These are phyloP conservation scores for Cinara cedri DNA, from an alignment of 2,888 invertebrate species.

Conservation along the genomic window DNA sequence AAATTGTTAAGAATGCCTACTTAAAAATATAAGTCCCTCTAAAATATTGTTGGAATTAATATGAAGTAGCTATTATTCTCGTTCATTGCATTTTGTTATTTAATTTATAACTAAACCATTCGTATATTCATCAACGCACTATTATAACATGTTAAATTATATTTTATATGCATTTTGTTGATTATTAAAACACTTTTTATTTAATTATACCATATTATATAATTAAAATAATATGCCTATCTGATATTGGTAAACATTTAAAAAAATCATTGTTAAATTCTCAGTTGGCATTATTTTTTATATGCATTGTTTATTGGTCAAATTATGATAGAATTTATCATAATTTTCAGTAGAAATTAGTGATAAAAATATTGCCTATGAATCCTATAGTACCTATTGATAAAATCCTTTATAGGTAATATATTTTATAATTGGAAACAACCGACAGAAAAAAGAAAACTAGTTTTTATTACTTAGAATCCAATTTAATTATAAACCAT, in stretches of 20 bases:
- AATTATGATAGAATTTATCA: neutral
- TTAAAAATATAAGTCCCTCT: neutral
- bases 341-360: neutral
- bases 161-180: slow-evolving; percentile 1
- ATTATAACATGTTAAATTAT: neutral
- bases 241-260: neutral
- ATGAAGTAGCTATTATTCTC: slow-evolving; percentile 22
- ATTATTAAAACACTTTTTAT: slow-evolving; percentile 22
- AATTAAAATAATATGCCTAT: slow-evolving; percentile 1
- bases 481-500: no score
- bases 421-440: no score
- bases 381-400: no score
- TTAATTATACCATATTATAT: neutral
- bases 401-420: no score
- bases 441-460: no score
- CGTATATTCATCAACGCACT: slow-evolving; percentile 18
- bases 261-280: neutral
- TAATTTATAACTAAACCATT: slow-evolving; percentile 41
- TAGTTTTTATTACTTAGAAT: no score
- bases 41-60: neutral
- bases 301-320: neutral
- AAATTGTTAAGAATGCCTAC: slow-evolving; percentile 28
- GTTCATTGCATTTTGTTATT: slow-evolving; percentile 42
- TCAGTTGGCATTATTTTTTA: neutral
- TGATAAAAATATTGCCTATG: neutral